Base-by-base conservation (phyloP, 2,888 invertebrate species). In the Spodoptera exigua region DNA sequence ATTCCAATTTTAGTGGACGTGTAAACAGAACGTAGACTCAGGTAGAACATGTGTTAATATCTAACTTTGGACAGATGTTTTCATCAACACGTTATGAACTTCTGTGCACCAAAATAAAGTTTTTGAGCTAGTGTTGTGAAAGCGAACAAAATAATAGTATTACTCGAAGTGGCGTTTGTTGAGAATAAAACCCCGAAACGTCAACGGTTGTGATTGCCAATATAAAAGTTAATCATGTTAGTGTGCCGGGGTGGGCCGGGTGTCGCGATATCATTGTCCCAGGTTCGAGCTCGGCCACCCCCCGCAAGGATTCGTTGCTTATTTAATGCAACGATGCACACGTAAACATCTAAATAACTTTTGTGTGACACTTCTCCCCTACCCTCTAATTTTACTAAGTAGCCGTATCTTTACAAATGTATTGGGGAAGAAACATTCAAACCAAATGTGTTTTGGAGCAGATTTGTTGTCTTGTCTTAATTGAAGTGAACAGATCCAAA, bases 301-400 rank as follows among this genome's bases (percentile, higher is more conserved):
- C 92, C 91, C 86, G 87, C 90, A 82, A 84, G 86, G 91, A 92
- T 90, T 89, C 92, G 87, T 91, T 90, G 91, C 93, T 92, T 92
- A 94, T 94, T 94, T 93, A 92, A 93, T 93, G 93, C 92, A 92
- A 92, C 92, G 89, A 85, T 93, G 93, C 93, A 93, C 93, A 92
- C 92, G 90, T 91, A 93, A 93, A 94, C 93, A 93, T 94, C 93
- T 93, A 93, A 92, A 94, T 94, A 93, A 93, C 92, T 92, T 93
- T 92, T 91, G 92, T 90, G 92, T 90, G 91, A 92, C 92, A 89
- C 82, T 87, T 89, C 89, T 90, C 92, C 92, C 92, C 90, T 86
- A 88, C 90, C 90, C 92, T 88, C 90, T 92, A 92, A 93, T 93
- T 93, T 92, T 87, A 89, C 92, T 93, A 92, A 93, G 93, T 93